Evolutionary conservation across 2,113 vertebrate genomes (phyloP), one percentile per base, ranked within the genome.

Genomic region (Ammodytes marinus): DNA sequence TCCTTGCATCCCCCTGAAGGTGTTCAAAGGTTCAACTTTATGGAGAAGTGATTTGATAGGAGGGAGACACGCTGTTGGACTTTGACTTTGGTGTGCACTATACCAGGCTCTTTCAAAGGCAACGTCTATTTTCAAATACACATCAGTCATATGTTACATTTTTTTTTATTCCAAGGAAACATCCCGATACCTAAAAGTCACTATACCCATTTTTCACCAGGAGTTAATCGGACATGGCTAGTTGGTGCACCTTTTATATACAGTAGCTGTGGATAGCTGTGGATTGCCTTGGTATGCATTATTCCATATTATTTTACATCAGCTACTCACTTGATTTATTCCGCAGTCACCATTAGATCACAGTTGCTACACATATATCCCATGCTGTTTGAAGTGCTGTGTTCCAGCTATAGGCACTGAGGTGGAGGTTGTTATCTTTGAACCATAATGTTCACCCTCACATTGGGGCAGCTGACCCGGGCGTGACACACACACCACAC

Each of bases 401-500:
- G 59, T 59, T 77, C 39, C 9, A 1, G 45, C n/a, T 83, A 57
- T 74, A 68, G 54, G 27, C 27, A 79, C 59, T 5, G 49, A 70
- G 64, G 60, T 6, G 8, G 52, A 27, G 69, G 46, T 60, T 68
- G 0, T 8, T 42, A 66, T 74, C 79, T 77, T 35, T 72, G 65
- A 27, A 76, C 79, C 15, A 1, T 40, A 45, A 54, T 53, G 66
- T 55, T 53, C 27, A 27, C 27, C 1, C 50, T 15, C 4, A 13
- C 54, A 37, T 4, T 4, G 15, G 43, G 46, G 0, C 58, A 6
- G 54, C 5, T 45, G 61, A 47, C 19, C 27, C 2, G 7, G 70
- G 55, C 68, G 3, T 14, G 82, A 83, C 65, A 68, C 69, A 83
- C 65, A 68, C 69, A 8, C 8, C 15, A 4, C 74, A 47, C 50